Base-by-base conservation (phyloP, 2,113 vertebrate genomes). In the Hipposideros armiger region DNA sequence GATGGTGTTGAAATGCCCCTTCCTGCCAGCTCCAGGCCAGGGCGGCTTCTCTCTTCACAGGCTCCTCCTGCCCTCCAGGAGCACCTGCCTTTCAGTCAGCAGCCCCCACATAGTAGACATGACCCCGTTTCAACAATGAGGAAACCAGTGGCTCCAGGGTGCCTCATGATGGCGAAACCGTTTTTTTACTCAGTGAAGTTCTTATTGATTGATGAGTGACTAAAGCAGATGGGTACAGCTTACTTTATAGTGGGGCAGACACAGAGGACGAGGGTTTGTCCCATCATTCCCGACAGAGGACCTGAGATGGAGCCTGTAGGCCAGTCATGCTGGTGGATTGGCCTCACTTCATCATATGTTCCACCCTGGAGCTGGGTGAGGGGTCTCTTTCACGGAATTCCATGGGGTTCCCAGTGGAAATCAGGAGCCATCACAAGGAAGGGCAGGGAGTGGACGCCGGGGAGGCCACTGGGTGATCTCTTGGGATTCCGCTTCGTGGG, bases 51-150 rank as follows among this genome's bases (percentile, higher is more conserved):
- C 32, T 19, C 14, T 4, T 26, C 32, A 7, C 45, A 36, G 0
- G 9, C 54, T 24, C 60, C 14, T 19, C 42, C 26, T 85, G 13
- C 24, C 76, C 42, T 45, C 8, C 11, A 6, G 47, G 77, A 74
- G 47, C 2, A 0, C 1, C 78, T 26, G 1, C 30, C 19, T 13
- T 24, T 32, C 45, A 1, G 3, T 32, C 4, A 28, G 28, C 16
- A 3, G 40, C 36, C 24, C 58, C 10, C 2, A 5, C 10, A 5
- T 32, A 9, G 32, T 32, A 17, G 45, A 26, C 2, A 0, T 1
- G n/a, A 17, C 16, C 32, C 16, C 0, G 0, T 14, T 47, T 30
- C 56, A 6, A 1, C n/a, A 30, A 6, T 11, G 47, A 40, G 76
- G 47, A 30, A 47, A 14, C 32, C 7, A 1, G n/a, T 5, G 14